Evolutionary conservation across 2,888 invertebrate species (phyloP).

Genomic region (Pyrocoelia pectoralis): DNA sequence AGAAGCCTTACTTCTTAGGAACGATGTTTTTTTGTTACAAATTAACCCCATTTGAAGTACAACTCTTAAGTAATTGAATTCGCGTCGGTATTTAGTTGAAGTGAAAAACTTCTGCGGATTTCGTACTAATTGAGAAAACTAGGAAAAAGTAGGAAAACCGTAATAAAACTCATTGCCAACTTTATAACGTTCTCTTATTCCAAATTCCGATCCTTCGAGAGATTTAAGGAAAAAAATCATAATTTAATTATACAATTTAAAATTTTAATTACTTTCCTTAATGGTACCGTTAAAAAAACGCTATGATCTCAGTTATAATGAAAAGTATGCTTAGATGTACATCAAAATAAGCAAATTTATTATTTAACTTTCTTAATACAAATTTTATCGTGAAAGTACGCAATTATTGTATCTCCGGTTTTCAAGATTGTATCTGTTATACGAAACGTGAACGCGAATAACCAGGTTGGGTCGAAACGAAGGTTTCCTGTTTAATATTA

Average conservation of each 20-base stretch:
- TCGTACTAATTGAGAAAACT: background rate
- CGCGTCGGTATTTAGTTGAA: background rate
- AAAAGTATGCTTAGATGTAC: no score
- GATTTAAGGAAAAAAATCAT: no score
- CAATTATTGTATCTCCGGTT: slow-evolving; percentile 1
- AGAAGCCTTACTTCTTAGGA: background rate
- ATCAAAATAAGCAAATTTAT: background rate
- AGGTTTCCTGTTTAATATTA: slow-evolving; percentile 10
- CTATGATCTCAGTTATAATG: no score
- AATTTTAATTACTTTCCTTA: background rate
- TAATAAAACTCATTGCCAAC: slow-evolving; percentile 16
- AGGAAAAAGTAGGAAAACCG: slow-evolving; percentile 15
- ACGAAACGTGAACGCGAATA: slow-evolving; percentile 9
- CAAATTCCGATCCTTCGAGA: slow-evolving; percentile 16
- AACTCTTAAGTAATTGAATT: slow-evolving; percentile 1
- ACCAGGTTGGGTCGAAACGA: background rate
- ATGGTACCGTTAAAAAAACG: no score
- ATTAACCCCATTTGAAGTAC: slow-evolving; percentile 1
- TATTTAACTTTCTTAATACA: slow-evolving; percentile 5
- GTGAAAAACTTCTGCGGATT: background rate
- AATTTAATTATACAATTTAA: background rate
- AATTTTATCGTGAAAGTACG: background rate
- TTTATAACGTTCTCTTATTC: slow-evolving; percentile 17
- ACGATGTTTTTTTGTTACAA: background rate
- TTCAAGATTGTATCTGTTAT: slow-evolving; percentile 5